Conservation (phyloP, 2,113 vertebrate genomes). For the Pachycephala philippinensis region DNA sequence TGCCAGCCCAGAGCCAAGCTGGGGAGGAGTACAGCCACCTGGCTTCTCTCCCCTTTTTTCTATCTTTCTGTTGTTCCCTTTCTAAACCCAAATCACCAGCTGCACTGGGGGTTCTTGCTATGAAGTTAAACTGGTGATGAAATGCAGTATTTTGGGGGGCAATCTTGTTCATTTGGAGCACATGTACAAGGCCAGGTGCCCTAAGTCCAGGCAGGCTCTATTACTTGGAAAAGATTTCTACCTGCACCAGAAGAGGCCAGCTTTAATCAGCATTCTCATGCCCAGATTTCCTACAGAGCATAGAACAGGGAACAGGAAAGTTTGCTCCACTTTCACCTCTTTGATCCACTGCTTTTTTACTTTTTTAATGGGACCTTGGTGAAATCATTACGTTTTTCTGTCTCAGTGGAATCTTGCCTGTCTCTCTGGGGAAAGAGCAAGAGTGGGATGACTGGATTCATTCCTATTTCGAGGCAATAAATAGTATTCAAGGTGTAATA, state of each 20-base stretch:
- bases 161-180: neutral
- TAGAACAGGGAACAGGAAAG: neutral
- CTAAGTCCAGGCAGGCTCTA: neutral
- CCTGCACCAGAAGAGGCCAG: neutral
- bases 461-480: neutral
- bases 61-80: neutral
- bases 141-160: neutral
- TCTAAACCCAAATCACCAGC: neutral
- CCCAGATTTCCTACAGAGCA: neutral
- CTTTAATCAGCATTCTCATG: neutral
- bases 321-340: neutral
- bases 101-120: neutral
- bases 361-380: neutral
- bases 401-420: neutral
- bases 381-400: neutral
- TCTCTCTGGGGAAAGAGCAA: neutral
- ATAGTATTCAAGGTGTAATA: neutral
- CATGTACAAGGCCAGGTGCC: neutral
- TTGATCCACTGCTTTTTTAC: neutral
- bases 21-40: neutral
- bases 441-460: neutral
- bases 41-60: neutral
- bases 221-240: neutral
- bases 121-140: neutral
- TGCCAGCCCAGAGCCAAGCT: neutral